Conservation (phyloP, 2,797 vertebrate genomes). For the Crocidura indochinensis region DNA sequence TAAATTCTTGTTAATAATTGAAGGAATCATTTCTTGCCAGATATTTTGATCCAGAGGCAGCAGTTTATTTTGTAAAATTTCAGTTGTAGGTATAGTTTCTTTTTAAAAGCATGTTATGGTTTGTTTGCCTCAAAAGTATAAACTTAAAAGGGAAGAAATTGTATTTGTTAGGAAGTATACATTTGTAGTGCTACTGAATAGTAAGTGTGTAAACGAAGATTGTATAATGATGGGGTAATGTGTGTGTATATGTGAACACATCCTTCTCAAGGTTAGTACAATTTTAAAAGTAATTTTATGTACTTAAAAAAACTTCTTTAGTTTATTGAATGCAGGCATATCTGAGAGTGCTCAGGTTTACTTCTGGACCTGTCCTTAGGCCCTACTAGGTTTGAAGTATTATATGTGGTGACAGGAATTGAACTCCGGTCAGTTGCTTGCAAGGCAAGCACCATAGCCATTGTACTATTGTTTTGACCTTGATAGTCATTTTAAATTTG, state of each 20-base stretch:
- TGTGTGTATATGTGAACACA: neutral
- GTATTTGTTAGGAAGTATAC: constrained; percentile 45
- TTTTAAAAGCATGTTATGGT: neutral
- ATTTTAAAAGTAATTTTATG: constrained; percentile 72
- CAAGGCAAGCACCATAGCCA: no score
- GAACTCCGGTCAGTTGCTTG: no score
- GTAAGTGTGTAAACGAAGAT: neutral
- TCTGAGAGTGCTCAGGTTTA: no score
- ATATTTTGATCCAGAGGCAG: constrained; percentile 11
- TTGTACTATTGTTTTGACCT: no score
- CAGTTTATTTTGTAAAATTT: constrained; percentile 66
- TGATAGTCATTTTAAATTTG: no score
- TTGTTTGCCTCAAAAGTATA: neutral
- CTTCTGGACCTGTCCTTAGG: no score
- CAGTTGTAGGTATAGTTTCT: neutral
- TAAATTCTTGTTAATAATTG: constrained; percentile 55
- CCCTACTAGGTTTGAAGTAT: no score
- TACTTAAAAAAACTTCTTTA: no score
- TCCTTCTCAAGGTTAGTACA: constrained; percentile 20
- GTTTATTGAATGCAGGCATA: neutral
- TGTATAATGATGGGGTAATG: neutral
- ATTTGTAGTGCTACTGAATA: constrained; percentile 4
- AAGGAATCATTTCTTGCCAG: no score
- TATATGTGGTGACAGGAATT: no score
- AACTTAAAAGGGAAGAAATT: neutral